A percentile compares a stretch with the other conserved stretches of the same genome.
These are phyloP conservation scores for Antennarius striatus DNA, from an alignment of 2,113 vertebrate species.

Conservation along the genomic window DNA sequence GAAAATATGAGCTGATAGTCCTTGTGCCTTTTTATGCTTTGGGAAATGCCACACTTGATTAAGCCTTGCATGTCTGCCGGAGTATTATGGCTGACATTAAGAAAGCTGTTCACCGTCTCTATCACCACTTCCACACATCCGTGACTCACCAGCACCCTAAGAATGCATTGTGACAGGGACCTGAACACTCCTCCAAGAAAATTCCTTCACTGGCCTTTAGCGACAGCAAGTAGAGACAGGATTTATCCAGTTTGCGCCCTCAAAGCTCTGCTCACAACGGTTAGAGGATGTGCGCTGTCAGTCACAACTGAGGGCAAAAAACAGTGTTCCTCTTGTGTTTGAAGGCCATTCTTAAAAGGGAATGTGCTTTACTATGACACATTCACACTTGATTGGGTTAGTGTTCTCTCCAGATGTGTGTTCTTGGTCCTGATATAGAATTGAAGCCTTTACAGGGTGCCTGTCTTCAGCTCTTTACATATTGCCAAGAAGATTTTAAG, in stretches of 20 bases:
- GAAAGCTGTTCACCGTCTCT: slow-evolving; percentile 56
- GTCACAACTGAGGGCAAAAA: slow-evolving; percentile 35
- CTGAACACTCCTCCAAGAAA: slow-evolving; percentile 38
- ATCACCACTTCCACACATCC: slow-evolving; percentile 45
- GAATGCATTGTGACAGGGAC: slow-evolving; percentile 45
- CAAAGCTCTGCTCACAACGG: slow-evolving; percentile 40
- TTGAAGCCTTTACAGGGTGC: slow-evolving; percentile 24
- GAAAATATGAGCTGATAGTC: slow-evolving; percentile 42
- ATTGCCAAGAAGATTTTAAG: slow-evolving; percentile 41
- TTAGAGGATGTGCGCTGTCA: slow-evolving; percentile 45
- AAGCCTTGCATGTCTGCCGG: slow-evolving; percentile 49
- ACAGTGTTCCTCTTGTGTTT: slow-evolving; percentile 35
- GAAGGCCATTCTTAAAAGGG: slow-evolving; percentile 29
- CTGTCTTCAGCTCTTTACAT: slow-evolving; percentile 40
- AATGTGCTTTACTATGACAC: slow-evolving; percentile 44
- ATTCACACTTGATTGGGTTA: slow-evolving; percentile 49
- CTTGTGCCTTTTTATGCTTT: slow-evolving; percentile 41
- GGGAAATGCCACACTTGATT: slow-evolving; percentile 56
- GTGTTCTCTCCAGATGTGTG: slow-evolving; percentile 44
- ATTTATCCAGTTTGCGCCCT: slow-evolving; percentile 55
- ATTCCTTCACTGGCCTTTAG: slow-evolving; percentile 43
- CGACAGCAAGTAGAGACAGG: slow-evolving; percentile 47
- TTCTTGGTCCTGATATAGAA: slow-evolving; percentile 39
- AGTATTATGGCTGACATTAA: slow-evolving; percentile 57
- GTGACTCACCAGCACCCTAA: slow-evolving; percentile 59